Evolutionary conservation across 1,140 invertebrate genomes (phyloP), one percentile per base, ranked within the genome.

Genomic region (Acromyrmex echinatior): DNA sequence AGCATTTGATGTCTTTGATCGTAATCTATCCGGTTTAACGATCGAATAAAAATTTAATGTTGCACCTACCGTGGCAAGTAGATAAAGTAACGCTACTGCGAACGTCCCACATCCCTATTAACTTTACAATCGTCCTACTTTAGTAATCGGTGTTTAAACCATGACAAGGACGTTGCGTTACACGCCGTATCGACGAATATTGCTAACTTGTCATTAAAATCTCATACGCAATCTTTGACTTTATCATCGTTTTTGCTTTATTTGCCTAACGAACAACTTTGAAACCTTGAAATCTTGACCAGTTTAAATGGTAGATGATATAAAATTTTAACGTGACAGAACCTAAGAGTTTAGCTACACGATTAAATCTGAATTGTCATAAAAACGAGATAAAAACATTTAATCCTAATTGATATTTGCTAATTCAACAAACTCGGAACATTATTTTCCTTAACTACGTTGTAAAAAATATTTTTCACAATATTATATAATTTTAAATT

Each of bases 71-170:
- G 21, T 14, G 35, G 56, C 70, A 84, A 51, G 70, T 84, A 84
- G 70, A 76, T 76, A 74, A 84, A 18, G 7, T 45, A 60, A 31
- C 53, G n/a, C 73, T 84, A 18, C 56, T 81, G 21, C 51, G 35
- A 62, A 45, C 51, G 79, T 56, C 49, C 80, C 14, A 45, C 7
- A 62, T 12, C 45, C 39, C 18, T 49, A 62, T 49, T 76, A 76
- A 74, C 18, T 84, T 84, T 84, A 76, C 80, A 84, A 84, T 63
- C 28, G 80, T 84, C n/a, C 80, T 63, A 84, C 80, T 84, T 82
- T 21, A 12, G 31, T 82, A 84, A 84, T 76, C 70, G 70, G 0
- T 58, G 45, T 51, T 84, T 73, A 76, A 84, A 84, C 28, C 45
- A 76, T 84, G 70, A 84, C 70, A 76, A 84, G 68, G 80, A 84